Base-by-base conservation (phyloP, 2,888 invertebrate species). In the Oscheius onirici region DNA sequence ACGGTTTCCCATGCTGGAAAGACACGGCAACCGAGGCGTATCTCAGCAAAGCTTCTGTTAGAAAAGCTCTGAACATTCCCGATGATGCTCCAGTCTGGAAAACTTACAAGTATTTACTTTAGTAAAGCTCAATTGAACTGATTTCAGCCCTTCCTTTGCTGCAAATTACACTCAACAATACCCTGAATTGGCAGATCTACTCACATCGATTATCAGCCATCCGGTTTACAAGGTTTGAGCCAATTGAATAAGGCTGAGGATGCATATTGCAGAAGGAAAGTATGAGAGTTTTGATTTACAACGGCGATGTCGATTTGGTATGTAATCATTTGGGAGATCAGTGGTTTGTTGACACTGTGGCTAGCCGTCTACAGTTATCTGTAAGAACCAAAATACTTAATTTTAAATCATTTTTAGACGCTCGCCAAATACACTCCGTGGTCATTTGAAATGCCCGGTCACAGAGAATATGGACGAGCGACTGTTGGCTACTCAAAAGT, bases 221-320 rank as follows among this genome's bases (percentile, higher is more conserved):
- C 49, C 46, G 2, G 49, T 34, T 17, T 63, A 63, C 34, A 63
- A 63, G 63, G 63, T 52, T 10, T 13, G 5, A 5, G 3, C 5
- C 22, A 46, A 20, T 60, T 8, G 20, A 22, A 17, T 26, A 24
- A 17, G 22, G 17, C 17, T 17, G 17, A 17, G n/a, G n/a, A n/a
- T n/a, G n/a, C n/a, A 28, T 6, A n/a, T 28, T 44, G 43, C 28
- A 68, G 70, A 26, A 5, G 5, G 72, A 73, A n/a, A 63, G 69
- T 10, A 67, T 77, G 71, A 65, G 68, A 17, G 71, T 74, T 34
- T 61, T 89, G 68, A 85, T 89, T 15, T 89, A 89, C 80, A 89
- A 89, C 76, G 89, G 89, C 17, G 89, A 89, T 79, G 83, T 88
- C 0, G 89, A 89, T 49, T 89, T 89, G 88, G 88, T 88, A 1